Evolutionary conservation across 2,888 invertebrate species (phyloP), one percentile per base, ranked within the genome.

Genomic region (Laothoe populi): DNA sequence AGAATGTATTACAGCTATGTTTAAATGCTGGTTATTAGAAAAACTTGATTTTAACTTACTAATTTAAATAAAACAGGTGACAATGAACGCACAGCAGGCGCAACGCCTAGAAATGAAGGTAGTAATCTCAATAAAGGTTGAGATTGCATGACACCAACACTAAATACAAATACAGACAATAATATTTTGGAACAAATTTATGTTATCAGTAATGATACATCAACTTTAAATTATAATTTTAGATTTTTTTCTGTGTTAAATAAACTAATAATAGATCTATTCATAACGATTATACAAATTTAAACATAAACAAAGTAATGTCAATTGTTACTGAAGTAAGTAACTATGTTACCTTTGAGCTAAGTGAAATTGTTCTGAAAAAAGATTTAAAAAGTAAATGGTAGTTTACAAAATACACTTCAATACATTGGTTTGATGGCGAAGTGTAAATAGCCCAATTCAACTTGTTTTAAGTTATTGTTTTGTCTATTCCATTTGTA

Each of bases 91-190:
- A 49, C 85, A 87, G 76, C 86, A 84, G 72, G 77, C 83, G 62
- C 82, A 87, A 70, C 86, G 73, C 70, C 78, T 91, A 64, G 84
- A 83, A 83, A 82, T 88, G 31, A 88, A 92, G 91, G 92, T 92
- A 92, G 79, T 81, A 71, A 44, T 8, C 68, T 44, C 38, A 59
- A 48, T 23, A 23, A 31, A 40, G 40, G 8, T 62, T 48, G 24
- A 62, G 26, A 59, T 61, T 64, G 67, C 70, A 70, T 69, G 69
- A 65, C 60, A 19, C 59, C 60, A 53, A 44, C 42, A 53, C 40
- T 65, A 64, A 21, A 19, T 35, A 53, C 53, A 53, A 53, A 60
- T 23, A 63, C 63, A 69, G 44, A 60, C 8, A 31, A 7, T 45
- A 40, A n/a, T n/a, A n/a, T n/a, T 40, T 13, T 31, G 2, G 26